These are phyloP conservation scores for Doryteuthis pealeii DNA, from an alignment of 1,140 invertebrate species.

Conservation along the genomic window DNA sequence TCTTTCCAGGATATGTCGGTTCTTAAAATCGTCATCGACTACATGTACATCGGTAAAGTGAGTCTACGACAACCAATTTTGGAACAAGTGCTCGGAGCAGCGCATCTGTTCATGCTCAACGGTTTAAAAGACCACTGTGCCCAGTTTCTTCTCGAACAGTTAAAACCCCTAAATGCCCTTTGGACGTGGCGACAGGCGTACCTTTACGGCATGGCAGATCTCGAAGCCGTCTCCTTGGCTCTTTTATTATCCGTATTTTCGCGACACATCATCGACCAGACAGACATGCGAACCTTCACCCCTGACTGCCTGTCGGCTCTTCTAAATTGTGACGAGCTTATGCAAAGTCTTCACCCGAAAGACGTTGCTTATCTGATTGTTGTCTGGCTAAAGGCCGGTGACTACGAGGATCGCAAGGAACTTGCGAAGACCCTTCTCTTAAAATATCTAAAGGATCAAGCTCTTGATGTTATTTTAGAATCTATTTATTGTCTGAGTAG, in stretches of 20 bases:
- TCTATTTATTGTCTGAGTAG: background rate
- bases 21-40: background rate
- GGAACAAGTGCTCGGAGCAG: slow-evolving; percentile 6
- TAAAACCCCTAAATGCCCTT: background rate
- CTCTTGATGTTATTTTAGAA: background rate
- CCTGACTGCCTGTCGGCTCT: background rate
- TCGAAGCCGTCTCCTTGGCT: background rate
- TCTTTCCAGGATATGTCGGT: background rate
- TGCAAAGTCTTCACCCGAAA: background rate
- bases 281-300: background rate
- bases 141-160: slow-evolving; percentile 3
- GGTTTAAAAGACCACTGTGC: background rate
- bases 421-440: background rate
- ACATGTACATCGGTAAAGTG: background rate
- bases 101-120: background rate
- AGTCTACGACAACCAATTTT: background rate
- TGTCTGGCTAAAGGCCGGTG: background rate
- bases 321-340: background rate
- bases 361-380: background rate
- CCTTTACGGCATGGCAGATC: background rate
- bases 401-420: background rate
- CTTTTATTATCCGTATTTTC: background rate
- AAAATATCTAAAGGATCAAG: background rate
- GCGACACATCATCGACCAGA: background rate
- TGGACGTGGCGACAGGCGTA: background rate